Evolutionary conservation across 1,140 invertebrate genomes (phyloP).

Genomic region (Drosophila pandora): DNA sequence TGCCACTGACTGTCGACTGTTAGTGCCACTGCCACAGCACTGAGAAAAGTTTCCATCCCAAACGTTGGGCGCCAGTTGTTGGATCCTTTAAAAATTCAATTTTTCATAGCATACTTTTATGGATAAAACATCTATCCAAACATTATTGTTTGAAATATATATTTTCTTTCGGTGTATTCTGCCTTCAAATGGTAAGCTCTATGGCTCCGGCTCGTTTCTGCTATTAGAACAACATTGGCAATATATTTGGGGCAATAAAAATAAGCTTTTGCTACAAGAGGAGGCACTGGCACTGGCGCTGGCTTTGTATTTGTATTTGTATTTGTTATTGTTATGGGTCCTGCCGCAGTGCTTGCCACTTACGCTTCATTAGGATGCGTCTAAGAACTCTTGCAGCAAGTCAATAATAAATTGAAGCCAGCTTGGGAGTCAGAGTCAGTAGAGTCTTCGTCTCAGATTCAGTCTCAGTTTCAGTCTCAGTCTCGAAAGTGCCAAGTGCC

Average conservation of each 20-base stretch:
- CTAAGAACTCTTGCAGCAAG: constrained; percentile 73
- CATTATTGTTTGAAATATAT: no score
- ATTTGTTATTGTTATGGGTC: constrained; percentile 67
- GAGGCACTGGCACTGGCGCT: constrained; percentile 17
- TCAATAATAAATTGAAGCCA: constrained; percentile 77
- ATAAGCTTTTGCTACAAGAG: constrained; percentile 74
- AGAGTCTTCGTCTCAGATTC: constrained; percentile 14
- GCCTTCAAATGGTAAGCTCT: constrained; percentile 26
- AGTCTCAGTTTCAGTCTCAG: constrained; percentile 2
- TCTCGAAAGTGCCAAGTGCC: constrained; percentile 43
- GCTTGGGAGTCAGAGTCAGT: constrained; percentile 2
- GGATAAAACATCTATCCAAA: no score
- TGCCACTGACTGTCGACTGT: constrained; percentile 49
- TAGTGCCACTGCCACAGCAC: constrained; percentile 28
- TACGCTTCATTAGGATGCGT: constrained; percentile 80
- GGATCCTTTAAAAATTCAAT: not conserved
- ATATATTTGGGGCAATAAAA: constrained; percentile 80
- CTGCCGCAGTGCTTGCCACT: constrained; percentile 71
- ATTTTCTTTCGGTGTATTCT: constrained; percentile 16
- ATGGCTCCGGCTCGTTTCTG: constrained; percentile 68
- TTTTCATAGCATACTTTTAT: no score
- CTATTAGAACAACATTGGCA: constrained; percentile 81
- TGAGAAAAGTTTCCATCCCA: not conserved
- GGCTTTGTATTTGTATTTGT: constrained; percentile 12
- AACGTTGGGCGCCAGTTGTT: not conserved